A percentile compares a stretch with the other conserved stretches of the same genome.
Conservation (phyloP, 2,113 vertebrate species). For the Nyctereutes procyonoides region DNA sequence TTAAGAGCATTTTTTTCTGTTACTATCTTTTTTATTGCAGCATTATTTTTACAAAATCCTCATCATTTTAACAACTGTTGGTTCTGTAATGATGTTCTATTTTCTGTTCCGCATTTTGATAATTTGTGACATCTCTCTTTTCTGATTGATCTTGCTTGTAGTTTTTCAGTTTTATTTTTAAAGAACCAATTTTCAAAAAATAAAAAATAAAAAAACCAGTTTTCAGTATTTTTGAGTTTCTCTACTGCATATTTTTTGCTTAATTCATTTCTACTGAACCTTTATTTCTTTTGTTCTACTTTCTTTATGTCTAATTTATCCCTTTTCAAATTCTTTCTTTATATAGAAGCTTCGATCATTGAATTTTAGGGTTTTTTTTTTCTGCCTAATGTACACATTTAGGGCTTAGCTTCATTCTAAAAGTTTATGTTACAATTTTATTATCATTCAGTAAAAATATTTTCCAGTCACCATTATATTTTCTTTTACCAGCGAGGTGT, state of each 20-base stretch:
- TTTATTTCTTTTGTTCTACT: not conserved
- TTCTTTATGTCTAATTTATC: not conserved
- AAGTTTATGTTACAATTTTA: not conserved
- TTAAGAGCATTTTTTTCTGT: not conserved
- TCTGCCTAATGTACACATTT: not conserved
- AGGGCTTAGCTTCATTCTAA: not conserved
- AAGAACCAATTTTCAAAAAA: not conserved
- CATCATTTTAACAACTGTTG: not conserved
- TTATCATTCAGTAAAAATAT: not conserved
- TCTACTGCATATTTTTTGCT: not conserved
- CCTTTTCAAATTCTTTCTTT: not conserved
- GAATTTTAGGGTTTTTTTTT: not conserved
- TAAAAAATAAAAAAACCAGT: too few species aligned
- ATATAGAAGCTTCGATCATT: not conserved
- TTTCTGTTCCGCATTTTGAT: not conserved
- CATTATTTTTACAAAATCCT: too few species aligned
- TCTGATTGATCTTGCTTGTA: not conserved
- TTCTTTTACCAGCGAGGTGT: not conserved
- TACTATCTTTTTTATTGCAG: not conserved
- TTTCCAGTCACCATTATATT: not conserved
- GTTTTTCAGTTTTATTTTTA: not conserved
- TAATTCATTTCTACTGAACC: not conserved
- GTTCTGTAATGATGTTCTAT: not conserved
- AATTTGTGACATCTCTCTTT: not conserved
- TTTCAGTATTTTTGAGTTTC: not conserved